A percentile compares a stretch with the other conserved stretches of the same genome.
phyloP scores from a whole-genome alignment of 2,888 invertebrate genomes.

The Argyresthia albistria region DNA sequence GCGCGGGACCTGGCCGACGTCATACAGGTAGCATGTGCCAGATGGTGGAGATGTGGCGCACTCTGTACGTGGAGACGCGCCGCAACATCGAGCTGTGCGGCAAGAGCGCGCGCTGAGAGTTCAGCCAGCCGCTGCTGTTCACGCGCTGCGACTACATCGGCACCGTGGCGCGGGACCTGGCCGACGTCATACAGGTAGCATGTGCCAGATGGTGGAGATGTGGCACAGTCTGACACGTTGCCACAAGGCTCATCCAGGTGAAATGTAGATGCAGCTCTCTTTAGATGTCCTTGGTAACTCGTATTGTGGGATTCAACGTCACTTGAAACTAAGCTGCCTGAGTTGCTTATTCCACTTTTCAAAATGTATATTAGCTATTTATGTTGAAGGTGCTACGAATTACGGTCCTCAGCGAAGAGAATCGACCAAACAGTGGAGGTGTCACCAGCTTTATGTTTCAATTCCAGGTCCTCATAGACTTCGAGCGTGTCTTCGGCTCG shows the following conservation, averaged over 20 bases:
- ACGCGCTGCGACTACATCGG: slow-evolving; percentile 89
- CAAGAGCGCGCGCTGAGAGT: slow-evolving; percentile 92
- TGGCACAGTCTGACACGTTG: slow-evolving; percentile 84
- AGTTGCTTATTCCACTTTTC: no score
- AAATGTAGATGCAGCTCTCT: no score
- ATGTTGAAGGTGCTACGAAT: no score
- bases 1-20: slow-evolving; percentile 85
- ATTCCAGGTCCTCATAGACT: slow-evolving; percentile 83
- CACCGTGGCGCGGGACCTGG: slow-evolving; percentile 83
- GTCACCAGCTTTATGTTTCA: background rate
- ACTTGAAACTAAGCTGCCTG: no score
- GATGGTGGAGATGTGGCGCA: slow-evolving; percentile 83
- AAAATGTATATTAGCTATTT: no score
- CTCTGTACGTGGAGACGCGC: slow-evolving; percentile 82
- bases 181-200: slow-evolving; percentile 85
- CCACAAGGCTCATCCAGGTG: no score
- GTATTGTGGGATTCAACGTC: no score
- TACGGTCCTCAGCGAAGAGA: no score
- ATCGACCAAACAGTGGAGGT: no score
- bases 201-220: slow-evolving; percentile 78
- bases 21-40: slow-evolving; percentile 82
- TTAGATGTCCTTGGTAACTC: no score
- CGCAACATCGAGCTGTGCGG: slow-evolving; percentile 89
- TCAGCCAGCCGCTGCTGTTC: slow-evolving; percentile 86
- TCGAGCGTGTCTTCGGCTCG: slow-evolving; percentile 90